phyloP scores from a whole-genome alignment of 2,797 vertebrate genomes.

The Melanotaenia parkinsoni region DNA sequence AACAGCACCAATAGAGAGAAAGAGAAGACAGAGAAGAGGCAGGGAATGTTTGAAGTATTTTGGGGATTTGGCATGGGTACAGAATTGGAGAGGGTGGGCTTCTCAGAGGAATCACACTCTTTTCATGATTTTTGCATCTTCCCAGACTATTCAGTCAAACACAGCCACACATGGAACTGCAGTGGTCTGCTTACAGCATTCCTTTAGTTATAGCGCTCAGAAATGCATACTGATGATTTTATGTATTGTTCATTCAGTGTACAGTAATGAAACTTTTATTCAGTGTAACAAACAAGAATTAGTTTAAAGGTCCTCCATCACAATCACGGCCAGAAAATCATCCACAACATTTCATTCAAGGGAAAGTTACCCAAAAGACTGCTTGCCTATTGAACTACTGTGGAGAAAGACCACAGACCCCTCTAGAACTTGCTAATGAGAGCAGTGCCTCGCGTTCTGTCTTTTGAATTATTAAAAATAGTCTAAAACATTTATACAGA shows the following conservation, averaged over 20 bases:
- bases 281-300: not conserved
- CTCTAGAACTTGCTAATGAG: slow-evolving; percentile 29
- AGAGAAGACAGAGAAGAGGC: slow-evolving; percentile 19
- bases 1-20: slow-evolving; percentile 42
- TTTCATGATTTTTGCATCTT: slow-evolving; percentile 68
- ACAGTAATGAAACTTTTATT: not conserved
- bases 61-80: slow-evolving; percentile 68
- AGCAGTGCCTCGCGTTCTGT: slow-evolving; percentile 19
- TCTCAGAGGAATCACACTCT: slow-evolving; percentile 55
- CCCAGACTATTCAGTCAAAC: slow-evolving; percentile 48
- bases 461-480: slow-evolving; percentile 46
- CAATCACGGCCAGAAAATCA: slow-evolving; percentile 4
- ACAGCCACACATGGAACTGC: slow-evolving; percentile 21
- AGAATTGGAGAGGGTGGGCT: slow-evolving; percentile 39
- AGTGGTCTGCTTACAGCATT: not conserved
- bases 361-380: not conserved
- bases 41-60: slow-evolving; percentile 69
- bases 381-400: slow-evolving; percentile 9
- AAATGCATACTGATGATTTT: not conserved
- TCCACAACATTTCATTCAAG: slow-evolving; percentile 6
- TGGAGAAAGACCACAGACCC: not conserved
- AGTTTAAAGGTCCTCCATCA: not conserved
- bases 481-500: slow-evolving; percentile 34
- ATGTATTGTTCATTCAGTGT: not conserved
- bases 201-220: slow-evolving; percentile 6